Evolutionary conservation across 2,797 vertebrate genomes (phyloP).

Genomic region (Anguilla obscura): DNA sequence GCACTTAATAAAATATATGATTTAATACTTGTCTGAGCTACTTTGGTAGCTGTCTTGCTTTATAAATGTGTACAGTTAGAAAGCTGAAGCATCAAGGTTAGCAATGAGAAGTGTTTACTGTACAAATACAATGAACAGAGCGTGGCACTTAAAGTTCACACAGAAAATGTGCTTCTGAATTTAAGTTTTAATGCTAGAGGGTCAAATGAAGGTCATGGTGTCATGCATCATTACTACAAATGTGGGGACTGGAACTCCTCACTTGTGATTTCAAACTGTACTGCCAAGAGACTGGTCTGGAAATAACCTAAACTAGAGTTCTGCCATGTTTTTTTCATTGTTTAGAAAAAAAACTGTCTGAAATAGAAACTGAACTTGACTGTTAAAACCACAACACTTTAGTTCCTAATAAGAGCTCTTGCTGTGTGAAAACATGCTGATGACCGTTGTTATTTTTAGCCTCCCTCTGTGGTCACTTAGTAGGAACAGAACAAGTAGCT

Average conservation of each 20-base stretch:
- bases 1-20: not conserved
- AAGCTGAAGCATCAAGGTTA: not conserved
- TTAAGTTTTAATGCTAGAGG: not conserved
- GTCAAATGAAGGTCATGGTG: not conserved
- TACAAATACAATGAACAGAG: not conserved
- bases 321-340: not conserved
- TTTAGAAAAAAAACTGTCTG: not conserved
- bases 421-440: not conserved
- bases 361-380: conserved; percentile 36
- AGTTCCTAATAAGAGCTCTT: conserved; percentile 30
- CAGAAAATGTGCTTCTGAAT: not conserved
- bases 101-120: not conserved
- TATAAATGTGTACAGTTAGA: not conserved
- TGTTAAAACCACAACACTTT: conserved; percentile 28
- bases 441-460: conserved; percentile 26
- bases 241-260: not conserved
- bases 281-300: not conserved
- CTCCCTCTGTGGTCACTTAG: conserved; percentile 28
- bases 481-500: conserved; percentile 31
- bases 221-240: not conserved
- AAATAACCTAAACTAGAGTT: not conserved
- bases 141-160: not conserved
- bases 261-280: not conserved
- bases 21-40: not conserved
- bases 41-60: not conserved